Percentiles rank a stretch among this genome's conserved stretches.
These are phyloP conservation scores for Ceyx melanurus DNA, from an alignment of 2,113 vertebrate genomes.

Conservation along the genomic window DNA sequence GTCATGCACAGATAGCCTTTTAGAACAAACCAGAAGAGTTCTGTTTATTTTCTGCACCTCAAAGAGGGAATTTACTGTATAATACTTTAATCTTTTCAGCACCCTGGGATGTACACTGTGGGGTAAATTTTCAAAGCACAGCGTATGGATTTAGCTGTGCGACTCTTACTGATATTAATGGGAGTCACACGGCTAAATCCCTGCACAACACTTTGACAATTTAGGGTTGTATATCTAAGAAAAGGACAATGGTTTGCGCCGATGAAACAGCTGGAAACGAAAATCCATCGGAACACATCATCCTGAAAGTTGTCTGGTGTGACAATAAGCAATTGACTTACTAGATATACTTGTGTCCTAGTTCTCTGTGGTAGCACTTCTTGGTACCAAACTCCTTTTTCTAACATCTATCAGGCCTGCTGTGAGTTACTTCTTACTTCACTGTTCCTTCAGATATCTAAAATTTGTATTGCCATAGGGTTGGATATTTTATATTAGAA, in stretches of 20 bases:
- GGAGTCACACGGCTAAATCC: conserved; percentile 77
- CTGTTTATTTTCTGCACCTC: conserved; percentile 48
- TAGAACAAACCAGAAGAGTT: conserved; percentile 58
- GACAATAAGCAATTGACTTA: conserved; percentile 64
- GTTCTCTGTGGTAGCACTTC: conserved; percentile 12
- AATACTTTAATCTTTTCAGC: conserved; percentile 76
- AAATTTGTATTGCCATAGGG: background rate
- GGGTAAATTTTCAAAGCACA: conserved; percentile 74
- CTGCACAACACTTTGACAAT: conserved; percentile 66
- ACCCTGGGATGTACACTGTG: conserved; percentile 72
- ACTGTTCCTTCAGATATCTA: background rate
- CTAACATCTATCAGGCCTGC: background rate
- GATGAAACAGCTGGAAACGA: conserved; percentile 70
- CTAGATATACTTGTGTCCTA: conserved; percentile 33
- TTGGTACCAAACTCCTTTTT: background rate
- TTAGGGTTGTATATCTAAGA: conserved; percentile 66
- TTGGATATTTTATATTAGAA: background rate
- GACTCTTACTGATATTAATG: conserved; percentile 75
- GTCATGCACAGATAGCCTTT: conserved; percentile 46
- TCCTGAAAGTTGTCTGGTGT: conserved; percentile 47
- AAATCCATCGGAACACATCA: conserved; percentile 51
- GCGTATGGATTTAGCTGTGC: conserved; percentile 64
- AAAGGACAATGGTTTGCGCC: conserved; percentile 68
- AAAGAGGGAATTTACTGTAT: conserved; percentile 70
- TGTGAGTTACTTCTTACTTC: background rate